Percentiles rank a stretch among this genome's conserved stretches.
Evolutionary conservation across 2,113 vertebrate genomes (phyloP).

Genomic region (Trinectes maculatus): DNA sequence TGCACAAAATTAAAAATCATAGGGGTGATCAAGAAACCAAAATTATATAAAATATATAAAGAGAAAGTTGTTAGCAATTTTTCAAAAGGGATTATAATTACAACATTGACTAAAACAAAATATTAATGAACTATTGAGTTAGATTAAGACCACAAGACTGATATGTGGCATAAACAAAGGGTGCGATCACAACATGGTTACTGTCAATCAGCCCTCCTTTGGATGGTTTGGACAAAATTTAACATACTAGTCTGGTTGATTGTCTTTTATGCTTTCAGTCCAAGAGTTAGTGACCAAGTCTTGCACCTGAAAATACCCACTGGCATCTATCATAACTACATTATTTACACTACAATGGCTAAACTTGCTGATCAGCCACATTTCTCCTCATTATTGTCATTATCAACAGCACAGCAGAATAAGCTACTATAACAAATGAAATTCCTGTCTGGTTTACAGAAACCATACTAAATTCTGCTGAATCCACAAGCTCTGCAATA

Average conservation of each 20-base stretch:
- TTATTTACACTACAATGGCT: background rate
- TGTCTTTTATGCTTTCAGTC: background rate
- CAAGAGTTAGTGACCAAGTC: background rate
- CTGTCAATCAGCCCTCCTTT: no score
- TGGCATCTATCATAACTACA: background rate
- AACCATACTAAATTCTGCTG: background rate
- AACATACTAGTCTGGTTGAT: conserved; percentile 4
- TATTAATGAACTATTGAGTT: no score
- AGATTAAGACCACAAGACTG: background rate
- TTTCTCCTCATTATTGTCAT: background rate
- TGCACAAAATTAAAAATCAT: conserved; percentile 60
- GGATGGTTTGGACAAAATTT: background rate
- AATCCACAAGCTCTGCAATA: background rate
- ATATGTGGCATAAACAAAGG: background rate
- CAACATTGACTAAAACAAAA: no score
- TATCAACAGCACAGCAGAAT: background rate
- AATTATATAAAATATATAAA: background rate
- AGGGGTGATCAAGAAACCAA: background rate
- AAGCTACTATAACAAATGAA: background rate
- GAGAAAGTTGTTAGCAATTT: background rate
- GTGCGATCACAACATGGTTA: no score
- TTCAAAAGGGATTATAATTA: no score
- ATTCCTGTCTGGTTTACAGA: background rate
- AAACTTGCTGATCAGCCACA: background rate
- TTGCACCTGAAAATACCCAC: background rate